These are phyloP conservation scores for Drosophila conformis DNA, from an alignment of 2,888 invertebrate species.

Conservation along the genomic window DNA sequence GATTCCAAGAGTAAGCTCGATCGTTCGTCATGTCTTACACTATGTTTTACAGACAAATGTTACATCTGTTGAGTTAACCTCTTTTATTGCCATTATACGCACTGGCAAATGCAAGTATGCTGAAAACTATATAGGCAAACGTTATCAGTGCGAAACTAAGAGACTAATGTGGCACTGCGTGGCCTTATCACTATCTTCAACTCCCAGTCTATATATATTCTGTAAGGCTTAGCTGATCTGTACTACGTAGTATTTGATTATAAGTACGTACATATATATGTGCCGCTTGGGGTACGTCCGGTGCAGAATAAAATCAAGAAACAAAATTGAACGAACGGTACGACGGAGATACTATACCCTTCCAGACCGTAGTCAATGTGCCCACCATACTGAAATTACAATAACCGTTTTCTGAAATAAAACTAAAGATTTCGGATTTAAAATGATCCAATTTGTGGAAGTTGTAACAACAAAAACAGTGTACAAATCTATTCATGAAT, in stretches of 20 bases:
- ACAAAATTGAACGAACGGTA: neutral
- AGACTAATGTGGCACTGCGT: neutral
- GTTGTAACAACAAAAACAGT: neutral
- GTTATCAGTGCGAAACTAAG: conserved; percentile 7
- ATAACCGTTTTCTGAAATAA: neutral
- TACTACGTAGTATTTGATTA: neutral
- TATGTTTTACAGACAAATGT: neutral
- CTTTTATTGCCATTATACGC: neutral
- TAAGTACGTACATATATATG: neutral
- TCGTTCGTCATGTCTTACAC: neutral
- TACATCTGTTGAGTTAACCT: neutral
- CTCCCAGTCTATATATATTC: conserved; percentile 3
- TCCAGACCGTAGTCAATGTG: neutral
- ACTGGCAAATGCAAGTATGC: neutral
- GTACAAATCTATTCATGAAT: neutral
- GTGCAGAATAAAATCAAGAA: neutral
- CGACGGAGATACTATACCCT: neutral
- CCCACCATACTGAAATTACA: neutral
- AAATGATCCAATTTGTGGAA: neutral
- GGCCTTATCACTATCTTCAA: conserved; percentile 10
- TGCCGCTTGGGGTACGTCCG: neutral
- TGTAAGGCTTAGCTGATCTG: conserved; percentile 1
- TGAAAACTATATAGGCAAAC: conserved; percentile 2
- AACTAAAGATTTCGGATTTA: neutral
- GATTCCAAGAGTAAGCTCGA: neutral